Conservation (phyloP, 2,113 vertebrate genomes). For the Hyla sarda region DNA sequence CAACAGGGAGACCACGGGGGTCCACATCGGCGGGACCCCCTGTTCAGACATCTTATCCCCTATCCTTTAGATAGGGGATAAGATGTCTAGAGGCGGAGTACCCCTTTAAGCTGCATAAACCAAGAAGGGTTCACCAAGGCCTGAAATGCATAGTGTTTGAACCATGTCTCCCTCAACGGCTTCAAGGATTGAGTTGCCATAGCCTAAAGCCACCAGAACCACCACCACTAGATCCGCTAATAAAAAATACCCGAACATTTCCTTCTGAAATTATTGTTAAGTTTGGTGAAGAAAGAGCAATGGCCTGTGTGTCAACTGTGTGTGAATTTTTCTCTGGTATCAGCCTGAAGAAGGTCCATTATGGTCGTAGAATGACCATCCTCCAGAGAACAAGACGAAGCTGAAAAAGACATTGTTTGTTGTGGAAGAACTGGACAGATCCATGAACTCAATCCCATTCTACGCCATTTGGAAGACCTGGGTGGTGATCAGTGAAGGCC, state of each 20-base stretch:
- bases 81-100: too few species aligned
- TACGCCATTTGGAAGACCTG: too few species aligned
- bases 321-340: not conserved
- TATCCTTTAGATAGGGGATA: too few species aligned
- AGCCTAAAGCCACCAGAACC: not conserved
- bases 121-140: not conserved
- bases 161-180: not conserved
- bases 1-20: too few species aligned
- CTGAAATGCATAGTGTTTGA: not conserved
- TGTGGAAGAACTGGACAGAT: too few species aligned
- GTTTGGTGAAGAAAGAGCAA: not conserved
- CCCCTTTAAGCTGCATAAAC: not conserved
- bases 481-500: not conserved
- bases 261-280: not conserved
- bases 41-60: too few species aligned
- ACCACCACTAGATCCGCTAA: not conserved
- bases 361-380: not conserved
- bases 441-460: not conserved
- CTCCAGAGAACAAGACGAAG: not conserved
- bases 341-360: not conserved
- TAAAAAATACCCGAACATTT: too few species aligned
- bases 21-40: too few species aligned
- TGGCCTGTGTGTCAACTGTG: too few species aligned
- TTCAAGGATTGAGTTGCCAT: not conserved
- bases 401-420: too few species aligned